Percentiles rank a stretch among this genome's conserved stretches.
Conservation (phyloP, 2,113 vertebrate genomes). For the Poecile atricapillus region DNA sequence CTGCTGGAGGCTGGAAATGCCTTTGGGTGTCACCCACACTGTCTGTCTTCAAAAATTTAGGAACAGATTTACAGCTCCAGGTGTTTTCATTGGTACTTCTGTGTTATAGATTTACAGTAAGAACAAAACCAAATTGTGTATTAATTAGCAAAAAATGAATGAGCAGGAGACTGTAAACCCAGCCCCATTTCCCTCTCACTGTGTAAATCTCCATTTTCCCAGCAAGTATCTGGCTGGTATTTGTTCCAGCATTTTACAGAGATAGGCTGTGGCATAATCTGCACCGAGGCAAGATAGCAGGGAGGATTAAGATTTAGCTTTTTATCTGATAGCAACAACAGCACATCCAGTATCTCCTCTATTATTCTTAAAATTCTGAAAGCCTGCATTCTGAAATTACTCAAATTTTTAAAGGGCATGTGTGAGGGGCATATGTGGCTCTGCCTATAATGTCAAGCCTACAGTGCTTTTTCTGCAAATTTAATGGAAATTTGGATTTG, state of each 20-base stretch:
- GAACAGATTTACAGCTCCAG: background rate
- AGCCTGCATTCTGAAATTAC: background rate
- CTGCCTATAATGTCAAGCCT: background rate
- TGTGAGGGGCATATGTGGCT: background rate
- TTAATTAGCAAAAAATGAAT: background rate
- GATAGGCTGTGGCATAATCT: background rate
- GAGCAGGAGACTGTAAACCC: background rate
- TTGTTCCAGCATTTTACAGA: background rate
- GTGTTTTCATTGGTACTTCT: background rate
- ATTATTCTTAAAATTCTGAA: background rate
- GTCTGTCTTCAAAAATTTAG: background rate
- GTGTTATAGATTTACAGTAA: background rate
- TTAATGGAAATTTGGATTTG: slow-evolving; percentile 38
- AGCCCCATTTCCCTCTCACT: background rate
- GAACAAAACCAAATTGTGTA: background rate
- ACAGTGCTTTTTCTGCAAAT: background rate
- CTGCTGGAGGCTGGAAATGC: background rate
- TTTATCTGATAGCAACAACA: background rate
- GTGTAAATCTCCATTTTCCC: background rate
- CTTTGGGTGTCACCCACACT: background rate
- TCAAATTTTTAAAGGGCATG: background rate
- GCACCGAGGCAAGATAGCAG: background rate
- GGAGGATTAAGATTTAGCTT: slow-evolving; percentile 7
- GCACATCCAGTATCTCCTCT: background rate
- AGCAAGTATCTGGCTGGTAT: background rate